phyloP scores from a whole-genome alignment of 2,888 invertebrate genomes.

The Tenthredo livida region DNA sequence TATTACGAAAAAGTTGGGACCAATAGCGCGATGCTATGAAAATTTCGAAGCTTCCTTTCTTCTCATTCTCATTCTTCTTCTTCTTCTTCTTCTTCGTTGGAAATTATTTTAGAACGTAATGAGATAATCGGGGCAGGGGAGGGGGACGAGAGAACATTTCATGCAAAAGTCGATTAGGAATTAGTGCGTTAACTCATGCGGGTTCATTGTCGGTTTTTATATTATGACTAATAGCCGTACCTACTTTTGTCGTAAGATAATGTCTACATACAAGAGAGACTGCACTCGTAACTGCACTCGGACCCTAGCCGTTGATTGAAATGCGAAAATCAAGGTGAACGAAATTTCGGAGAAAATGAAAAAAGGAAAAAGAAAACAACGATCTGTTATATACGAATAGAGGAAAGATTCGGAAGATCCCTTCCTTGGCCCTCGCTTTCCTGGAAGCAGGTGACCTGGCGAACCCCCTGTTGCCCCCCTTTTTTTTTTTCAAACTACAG shows the following conservation, averaged over 20 bases:
- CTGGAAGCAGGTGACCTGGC: constrained; percentile 58
- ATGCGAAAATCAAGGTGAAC: too few species aligned
- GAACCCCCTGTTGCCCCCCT: neutral
- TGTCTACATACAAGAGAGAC: too few species aligned
- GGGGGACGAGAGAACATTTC: neutral
- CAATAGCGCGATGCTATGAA: too few species aligned
- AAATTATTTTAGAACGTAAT: neutral
- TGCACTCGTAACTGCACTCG: too few species aligned
- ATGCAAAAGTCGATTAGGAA: neutral
- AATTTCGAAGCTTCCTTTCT: too few species aligned
- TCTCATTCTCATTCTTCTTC: too few species aligned
- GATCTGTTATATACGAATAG: neutral
- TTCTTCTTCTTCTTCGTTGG: neutral
- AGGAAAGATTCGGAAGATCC: neutral
- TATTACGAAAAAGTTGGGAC: neutral
- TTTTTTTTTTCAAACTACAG: neutral
- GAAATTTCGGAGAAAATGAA: too few species aligned
- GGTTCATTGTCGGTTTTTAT: constrained; percentile 9
- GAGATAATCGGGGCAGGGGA: neutral
- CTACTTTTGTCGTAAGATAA: too few species aligned
- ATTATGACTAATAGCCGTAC: neutral
- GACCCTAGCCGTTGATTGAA: too few species aligned
- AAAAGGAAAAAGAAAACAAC: too few species aligned
- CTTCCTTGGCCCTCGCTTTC: constrained; percentile 53
- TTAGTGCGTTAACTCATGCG: neutral